Conservation (phyloP, 92 coral and sea anemone genomes). For the Porites rus region DNA sequence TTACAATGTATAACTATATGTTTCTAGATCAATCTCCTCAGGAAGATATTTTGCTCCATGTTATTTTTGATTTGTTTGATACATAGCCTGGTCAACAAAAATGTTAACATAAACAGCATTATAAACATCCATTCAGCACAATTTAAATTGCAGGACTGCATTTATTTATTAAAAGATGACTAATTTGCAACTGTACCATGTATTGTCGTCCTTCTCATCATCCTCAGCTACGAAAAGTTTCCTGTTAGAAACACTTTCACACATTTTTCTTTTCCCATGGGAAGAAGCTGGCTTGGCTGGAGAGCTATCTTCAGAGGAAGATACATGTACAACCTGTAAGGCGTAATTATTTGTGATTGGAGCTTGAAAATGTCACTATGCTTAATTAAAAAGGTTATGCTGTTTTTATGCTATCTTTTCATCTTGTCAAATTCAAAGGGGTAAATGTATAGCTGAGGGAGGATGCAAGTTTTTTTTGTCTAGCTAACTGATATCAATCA, state of each 20-base stretch:
- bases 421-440: background rate
- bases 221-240: conserved; percentile 27
- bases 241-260: conserved; percentile 18
- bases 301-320: conserved; percentile 22
- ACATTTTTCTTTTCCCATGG: conserved; percentile 20
- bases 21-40: conserved; percentile 10
- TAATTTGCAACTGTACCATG: conserved; percentile 29
- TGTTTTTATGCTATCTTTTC: background rate
- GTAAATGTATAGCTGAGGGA: conserved; percentile 9
- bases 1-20: conserved; percentile 12
- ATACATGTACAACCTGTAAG: conserved; percentile 25
- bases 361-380: conserved; percentile 22
- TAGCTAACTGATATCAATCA: conserved; percentile 15
- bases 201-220: conserved; percentile 22
- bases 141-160: conserved; percentile 15
- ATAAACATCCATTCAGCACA: conserved; percentile 13
- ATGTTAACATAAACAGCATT: conserved; percentile 27
- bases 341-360: conserved; percentile 17
- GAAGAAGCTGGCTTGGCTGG: conserved; percentile 12
- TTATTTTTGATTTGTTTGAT: conserved; percentile 21
- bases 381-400: background rate
- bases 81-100: conserved; percentile 14
- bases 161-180: conserved; percentile 6
- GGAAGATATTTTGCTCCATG: conserved; percentile 18
- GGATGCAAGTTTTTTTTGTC: conserved; percentile 19